Percentiles rank a stretch among this genome's conserved stretches.
These are phyloP conservation scores for Chrysemys picta DNA, from an alignment of 2,113 vertebrate species.

Conservation along the genomic window DNA sequence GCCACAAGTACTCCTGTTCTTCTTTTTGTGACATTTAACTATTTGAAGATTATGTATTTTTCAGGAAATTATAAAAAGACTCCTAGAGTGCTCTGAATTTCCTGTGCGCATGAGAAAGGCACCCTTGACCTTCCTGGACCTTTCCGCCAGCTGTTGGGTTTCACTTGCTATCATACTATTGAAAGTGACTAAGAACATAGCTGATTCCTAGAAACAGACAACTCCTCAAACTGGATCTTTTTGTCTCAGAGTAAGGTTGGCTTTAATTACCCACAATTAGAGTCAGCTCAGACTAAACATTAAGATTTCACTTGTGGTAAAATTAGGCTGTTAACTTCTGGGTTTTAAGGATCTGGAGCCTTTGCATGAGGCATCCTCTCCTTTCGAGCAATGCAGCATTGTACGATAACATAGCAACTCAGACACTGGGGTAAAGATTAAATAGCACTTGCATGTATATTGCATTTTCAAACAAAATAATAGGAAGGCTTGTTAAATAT, in stretches of 20 bases:
- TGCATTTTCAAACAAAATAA: slow-evolving; percentile 5
- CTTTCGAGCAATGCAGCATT: not conserved
- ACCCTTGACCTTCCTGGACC: not conserved
- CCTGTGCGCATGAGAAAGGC: not conserved
- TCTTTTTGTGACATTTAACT: not conserved
- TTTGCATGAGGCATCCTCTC: slow-evolving; percentile 6
- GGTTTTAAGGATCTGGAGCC: slow-evolving; percentile 27
- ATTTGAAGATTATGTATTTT: not conserved
- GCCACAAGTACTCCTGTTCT: too few relatives aligned
- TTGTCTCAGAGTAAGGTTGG: not conserved
- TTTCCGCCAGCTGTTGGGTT: not conserved
- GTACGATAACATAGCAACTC: not conserved
- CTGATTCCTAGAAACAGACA: not conserved
- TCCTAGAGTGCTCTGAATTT: not conserved
- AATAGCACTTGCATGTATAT: not conserved
- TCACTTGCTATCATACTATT: not conserved
- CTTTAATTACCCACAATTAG: not conserved
- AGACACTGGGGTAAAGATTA: not conserved
- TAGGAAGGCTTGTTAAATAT: not conserved
- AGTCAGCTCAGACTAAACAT: slow-evolving; percentile 9
- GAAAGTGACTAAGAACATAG: not conserved
- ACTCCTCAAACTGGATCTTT: not conserved
- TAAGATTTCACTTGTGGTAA: slow-evolving; percentile 42
- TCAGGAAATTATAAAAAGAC: not conserved
- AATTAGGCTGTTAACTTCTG: slow-evolving; percentile 11